A percentile compares a stretch with the other conserved stretches of the same genome.
Conservation (phyloP, 1,140 invertebrate species). For the Ridgeia piscesae region DNA sequence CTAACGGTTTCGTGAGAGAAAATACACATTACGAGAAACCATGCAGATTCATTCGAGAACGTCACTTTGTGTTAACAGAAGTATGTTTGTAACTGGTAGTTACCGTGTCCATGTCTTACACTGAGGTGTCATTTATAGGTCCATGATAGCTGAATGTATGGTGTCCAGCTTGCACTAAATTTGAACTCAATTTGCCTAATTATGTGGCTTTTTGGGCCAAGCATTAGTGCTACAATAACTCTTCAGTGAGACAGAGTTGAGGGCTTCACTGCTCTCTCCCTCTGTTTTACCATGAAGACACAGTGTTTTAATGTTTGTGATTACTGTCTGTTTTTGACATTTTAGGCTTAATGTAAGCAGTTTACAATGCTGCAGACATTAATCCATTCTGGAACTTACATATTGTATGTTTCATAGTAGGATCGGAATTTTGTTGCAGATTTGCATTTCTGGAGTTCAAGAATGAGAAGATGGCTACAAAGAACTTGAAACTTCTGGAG, state of each 20-base stretch:
- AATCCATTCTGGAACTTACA: too few relatives aligned
- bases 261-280: neutral
- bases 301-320: neutral
- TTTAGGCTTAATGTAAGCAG: neutral
- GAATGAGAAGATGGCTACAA: constrained; percentile 8
- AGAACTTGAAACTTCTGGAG: neutral
- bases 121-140: neutral
- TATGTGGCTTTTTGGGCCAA: neutral
- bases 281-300: neutral
- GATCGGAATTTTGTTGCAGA: neutral
- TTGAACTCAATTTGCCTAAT: neutral
- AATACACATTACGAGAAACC: too few relatives aligned
- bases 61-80: too few relatives aligned
- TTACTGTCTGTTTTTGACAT: neutral
- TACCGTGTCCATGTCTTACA: neutral
- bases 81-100: neutral
- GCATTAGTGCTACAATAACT: neutral
- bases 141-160: neutral
- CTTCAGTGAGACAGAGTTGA: neutral
- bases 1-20: too few relatives aligned
- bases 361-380: too few relatives aligned
- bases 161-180: neutral
- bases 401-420: neutral
- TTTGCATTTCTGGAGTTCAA: constrained; percentile 13
- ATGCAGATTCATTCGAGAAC: too few relatives aligned